Percentiles rank a stretch among this genome's conserved stretches.
phyloP scores from a whole-genome alignment of 2,797 vertebrate genomes.

The Busarellus nigricollis region DNA sequence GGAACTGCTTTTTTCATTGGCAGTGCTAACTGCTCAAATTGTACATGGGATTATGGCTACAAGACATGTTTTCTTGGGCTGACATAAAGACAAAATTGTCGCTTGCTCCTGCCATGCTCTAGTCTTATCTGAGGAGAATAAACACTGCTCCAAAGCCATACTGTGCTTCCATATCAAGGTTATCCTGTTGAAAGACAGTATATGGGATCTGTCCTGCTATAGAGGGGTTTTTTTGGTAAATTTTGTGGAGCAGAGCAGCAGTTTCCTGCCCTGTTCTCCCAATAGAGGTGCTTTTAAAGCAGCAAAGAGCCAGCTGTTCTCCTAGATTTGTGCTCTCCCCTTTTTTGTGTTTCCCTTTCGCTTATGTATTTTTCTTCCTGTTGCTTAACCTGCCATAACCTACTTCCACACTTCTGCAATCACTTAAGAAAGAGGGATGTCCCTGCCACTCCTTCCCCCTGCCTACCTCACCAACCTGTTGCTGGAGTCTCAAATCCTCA shows the following conservation, averaged over 20 bases:
- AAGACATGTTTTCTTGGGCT: neutral
- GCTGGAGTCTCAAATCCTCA: slow-evolving; percentile 5
- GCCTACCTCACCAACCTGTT: neutral
- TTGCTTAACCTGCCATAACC: neutral
- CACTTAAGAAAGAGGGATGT: neutral
- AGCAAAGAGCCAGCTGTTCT: neutral
- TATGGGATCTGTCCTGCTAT: neutral
- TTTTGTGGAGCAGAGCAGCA: neutral
- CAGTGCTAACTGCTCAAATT: neutral
- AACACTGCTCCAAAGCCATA: neutral
- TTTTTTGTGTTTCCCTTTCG: neutral
- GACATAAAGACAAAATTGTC: neutral
- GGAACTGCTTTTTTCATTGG: neutral
- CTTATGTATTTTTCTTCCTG: neutral
- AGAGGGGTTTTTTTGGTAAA: neutral
- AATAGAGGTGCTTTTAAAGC: neutral
- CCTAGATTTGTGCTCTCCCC: neutral
- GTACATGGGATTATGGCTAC: neutral
- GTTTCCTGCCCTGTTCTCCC: neutral
- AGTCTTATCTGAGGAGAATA: neutral
- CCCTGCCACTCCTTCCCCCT: neutral
- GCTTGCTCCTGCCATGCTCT: neutral
- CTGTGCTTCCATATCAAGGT: neutral
- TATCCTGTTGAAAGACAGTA: neutral
- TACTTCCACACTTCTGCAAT: neutral